These are phyloP conservation scores for Dasysyrphus albostriatus DNA, from an alignment of 2,888 invertebrate genomes.

Conservation along the genomic window DNA sequence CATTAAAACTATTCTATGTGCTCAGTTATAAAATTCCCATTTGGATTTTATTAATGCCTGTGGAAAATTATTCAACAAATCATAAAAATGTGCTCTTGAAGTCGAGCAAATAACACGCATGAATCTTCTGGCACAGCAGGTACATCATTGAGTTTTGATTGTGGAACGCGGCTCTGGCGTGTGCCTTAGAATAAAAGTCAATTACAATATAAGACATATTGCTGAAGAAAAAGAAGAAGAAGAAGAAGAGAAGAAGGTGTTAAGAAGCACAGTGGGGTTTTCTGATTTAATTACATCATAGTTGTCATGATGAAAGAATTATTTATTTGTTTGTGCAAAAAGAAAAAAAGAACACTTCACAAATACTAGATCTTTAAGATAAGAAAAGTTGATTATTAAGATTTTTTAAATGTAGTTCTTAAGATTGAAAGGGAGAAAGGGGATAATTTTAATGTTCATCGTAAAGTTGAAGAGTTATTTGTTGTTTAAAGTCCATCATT, in stretches of 20 bases:
- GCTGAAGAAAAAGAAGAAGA: not conserved
- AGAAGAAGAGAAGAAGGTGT: conserved; percentile 30
- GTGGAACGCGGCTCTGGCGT: conserved; percentile 32
- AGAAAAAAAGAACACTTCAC: not conserved
- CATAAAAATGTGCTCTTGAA: conserved; percentile 60
- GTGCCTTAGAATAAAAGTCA: conserved; percentile 39
- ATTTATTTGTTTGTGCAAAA: conserved; percentile 19
- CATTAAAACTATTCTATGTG: conserved; percentile 56
- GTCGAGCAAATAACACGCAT: conserved; percentile 52
- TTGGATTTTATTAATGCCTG: conserved; percentile 62
- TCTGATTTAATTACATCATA: conserved; percentile 34
- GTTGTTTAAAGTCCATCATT: conserved; percentile 37
- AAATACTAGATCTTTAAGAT: conserved; percentile 30
- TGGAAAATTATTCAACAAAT: conserved; percentile 70
- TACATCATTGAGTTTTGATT: conserved; percentile 58
- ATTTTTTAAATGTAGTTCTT: conserved; percentile 13
- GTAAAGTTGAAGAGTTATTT: conserved; percentile 33
- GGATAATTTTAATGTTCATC: conserved; percentile 36
- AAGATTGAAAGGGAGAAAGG: not conserved
- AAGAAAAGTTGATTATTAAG: conserved; percentile 30
- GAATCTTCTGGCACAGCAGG: conserved; percentile 52
- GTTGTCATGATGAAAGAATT: conserved; percentile 23
- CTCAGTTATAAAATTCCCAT: conserved; percentile 68
- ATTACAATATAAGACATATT: not conserved
- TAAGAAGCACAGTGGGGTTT: conserved; percentile 26